Conservation (phyloP, 1,140 invertebrate species). For the Drosophila hydei region DNA sequence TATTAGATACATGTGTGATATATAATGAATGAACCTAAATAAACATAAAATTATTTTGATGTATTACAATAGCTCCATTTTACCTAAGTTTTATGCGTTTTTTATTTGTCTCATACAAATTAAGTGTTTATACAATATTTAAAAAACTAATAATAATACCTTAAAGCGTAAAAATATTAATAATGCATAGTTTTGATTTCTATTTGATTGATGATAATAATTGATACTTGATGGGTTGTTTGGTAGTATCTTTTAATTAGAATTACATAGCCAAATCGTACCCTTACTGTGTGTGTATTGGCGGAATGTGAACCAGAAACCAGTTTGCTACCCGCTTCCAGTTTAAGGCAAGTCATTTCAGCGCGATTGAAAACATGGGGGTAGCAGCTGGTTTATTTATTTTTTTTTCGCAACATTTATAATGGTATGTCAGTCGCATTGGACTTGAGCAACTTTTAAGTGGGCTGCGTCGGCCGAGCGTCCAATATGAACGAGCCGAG, state of each 20-base stretch:
- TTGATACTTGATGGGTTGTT: conserved; percentile 31
- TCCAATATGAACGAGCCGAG: conserved; percentile 24
- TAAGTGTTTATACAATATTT: not conserved
- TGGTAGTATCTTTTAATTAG: conserved; percentile 70
- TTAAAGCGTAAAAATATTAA: not conserved
- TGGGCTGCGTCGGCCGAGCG: conserved; percentile 58
- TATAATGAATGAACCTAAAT: no score
- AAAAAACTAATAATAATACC: not conserved
- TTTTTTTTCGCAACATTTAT: conserved; percentile 67
- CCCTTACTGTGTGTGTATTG: conserved; percentile 4
- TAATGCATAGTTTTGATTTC: not conserved
- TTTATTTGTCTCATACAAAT: no score
- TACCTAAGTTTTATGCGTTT: no score
- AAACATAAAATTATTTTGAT: no score
- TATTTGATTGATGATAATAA: conserved; percentile 1
- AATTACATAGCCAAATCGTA: conserved; percentile 55
- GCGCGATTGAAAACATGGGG: conserved; percentile 67
- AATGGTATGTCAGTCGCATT: conserved; percentile 58
- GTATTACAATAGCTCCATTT: no score
- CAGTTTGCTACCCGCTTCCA: conserved; percentile 73
- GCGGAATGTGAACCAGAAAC: conserved; percentile 46
- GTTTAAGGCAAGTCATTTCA: conserved; percentile 62
- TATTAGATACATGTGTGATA: not conserved
- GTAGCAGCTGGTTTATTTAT: conserved; percentile 61
- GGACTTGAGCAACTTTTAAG: conserved; percentile 72